These are phyloP conservation scores for Seriola quinqueradiata DNA, from an alignment of 2,113 vertebrate species.

Conservation along the genomic window DNA sequence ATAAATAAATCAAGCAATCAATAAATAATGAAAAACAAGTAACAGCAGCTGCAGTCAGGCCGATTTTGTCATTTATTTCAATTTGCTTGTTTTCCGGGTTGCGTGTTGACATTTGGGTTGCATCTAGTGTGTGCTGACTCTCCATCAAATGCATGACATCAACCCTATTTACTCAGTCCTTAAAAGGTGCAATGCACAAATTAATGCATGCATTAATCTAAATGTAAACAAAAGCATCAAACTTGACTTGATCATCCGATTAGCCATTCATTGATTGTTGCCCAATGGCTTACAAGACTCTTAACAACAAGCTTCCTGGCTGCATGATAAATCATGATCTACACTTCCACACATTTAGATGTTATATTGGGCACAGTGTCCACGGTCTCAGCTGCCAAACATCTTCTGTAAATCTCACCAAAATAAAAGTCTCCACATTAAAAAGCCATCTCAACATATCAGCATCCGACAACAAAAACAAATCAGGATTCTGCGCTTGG, in stretches of 20 bases:
- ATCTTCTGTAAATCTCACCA: too few relatives aligned
- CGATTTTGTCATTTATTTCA: not conserved
- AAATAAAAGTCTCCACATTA: too few relatives aligned
- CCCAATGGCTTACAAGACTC: too few relatives aligned
- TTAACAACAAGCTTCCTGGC: too few relatives aligned
- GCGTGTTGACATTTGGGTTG: not conserved
- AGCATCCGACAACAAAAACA: not conserved
- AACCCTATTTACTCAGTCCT: not conserved
- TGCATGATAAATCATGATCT: too few relatives aligned
- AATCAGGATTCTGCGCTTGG: not conserved
- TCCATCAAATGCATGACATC: not conserved
- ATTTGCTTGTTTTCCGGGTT: not conserved
- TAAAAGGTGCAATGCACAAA: not conserved
- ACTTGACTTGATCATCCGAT: not conserved
- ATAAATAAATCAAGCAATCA: not conserved
- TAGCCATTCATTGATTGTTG: too few relatives aligned
- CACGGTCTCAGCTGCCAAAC: too few relatives aligned
- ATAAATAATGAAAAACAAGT: not conserved
- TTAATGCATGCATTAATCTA: too few relatives aligned
- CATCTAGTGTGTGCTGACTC: not conserved
- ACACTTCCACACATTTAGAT: too few relatives aligned
- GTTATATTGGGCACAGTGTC: too few relatives aligned
- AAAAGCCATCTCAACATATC: too few relatives aligned
- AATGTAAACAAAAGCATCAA: slow-evolving; percentile 1
- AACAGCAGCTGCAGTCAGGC: not conserved